phyloP scores from a whole-genome alignment of 2,888 invertebrate species.

The Latrodectus hesperus region DNA sequence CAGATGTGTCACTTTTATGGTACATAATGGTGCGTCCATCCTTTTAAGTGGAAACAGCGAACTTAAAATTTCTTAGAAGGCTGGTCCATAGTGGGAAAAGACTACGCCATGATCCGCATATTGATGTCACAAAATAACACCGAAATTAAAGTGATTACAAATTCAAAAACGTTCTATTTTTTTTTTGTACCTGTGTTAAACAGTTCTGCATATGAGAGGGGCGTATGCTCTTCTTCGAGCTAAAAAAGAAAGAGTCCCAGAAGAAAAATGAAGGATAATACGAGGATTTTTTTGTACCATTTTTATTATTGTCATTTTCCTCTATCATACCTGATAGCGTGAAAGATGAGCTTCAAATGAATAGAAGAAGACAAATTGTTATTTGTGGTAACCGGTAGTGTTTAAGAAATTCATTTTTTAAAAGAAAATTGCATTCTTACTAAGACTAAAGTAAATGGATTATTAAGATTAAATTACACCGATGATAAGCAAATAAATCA shows the following conservation, averaged over 20 bases:
- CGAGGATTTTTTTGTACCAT: no score
- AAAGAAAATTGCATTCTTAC: no score
- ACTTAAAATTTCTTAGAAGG: no score
- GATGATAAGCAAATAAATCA: no score
- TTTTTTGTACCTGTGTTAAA: not conserved
- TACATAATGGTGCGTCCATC: not conserved
- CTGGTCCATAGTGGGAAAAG: not conserved
- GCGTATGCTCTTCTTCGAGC: not conserved
- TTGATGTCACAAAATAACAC: constrained; percentile 1
- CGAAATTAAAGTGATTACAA: constrained; percentile 10
- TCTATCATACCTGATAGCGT: not conserved
- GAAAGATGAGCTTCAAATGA: not conserved
- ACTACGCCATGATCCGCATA: constrained; percentile 3
- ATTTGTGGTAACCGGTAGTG: not conserved
- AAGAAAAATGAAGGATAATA: no score
- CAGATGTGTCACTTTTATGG: not conserved
- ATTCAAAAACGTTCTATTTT: constrained; percentile 11
- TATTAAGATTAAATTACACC: no score
- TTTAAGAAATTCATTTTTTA: not conserved
- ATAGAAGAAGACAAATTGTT: not conserved
- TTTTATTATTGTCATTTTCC: no score
- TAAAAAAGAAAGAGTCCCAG: no score
- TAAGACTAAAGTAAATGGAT: no score
- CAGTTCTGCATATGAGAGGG: not conserved
- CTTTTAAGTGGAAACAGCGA: not conserved